Evolutionary conservation across 1,140 invertebrate species (phyloP), one percentile per base, ranked within the genome.

Genomic region (Telenomus remus): DNA sequence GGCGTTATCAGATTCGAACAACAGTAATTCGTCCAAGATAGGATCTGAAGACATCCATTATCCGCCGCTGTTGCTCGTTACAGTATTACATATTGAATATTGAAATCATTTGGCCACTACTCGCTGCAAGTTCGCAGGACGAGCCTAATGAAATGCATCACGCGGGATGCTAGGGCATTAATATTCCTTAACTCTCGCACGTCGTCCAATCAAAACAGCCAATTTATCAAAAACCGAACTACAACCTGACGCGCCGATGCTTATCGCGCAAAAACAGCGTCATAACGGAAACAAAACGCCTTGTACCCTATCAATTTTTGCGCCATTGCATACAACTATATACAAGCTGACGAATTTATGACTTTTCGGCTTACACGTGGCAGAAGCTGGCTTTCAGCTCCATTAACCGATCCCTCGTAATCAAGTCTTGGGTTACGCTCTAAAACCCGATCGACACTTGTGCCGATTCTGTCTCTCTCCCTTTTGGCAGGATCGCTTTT

Each of bases 121-220:
- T 27, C 19, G 6, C 6, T 27, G n/a, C 34, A 10, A 11, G 13
- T 13, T 44, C 8, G 12, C 4, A 10, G 16, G n/a, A 13, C 42
- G 7, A 6, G 39, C 19, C 14, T 64, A 64, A 55, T 55, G 53
- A 55, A 64, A 63, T 53, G 42, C 13, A 13, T n/a, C 12, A 14
- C 19, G 19, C 19, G 19, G 19, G 19, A 4, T 11, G 9, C 16
- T 1, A 43, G 48, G 47, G 48, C 49, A 63, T 61, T 50, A 50
- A 61, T 63, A 53, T 46, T 37, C 44, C 1, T 57, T 35, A 46
- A 57, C 27, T 16, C 33, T 12, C 12, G 27, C 1, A 4, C 11
- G 12, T 47, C 48, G 39, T 16, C 49, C 48, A 46, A 54, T 64
- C 50, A 64, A 64, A 64, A 64, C 50, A 64, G 50, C 19, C 50